Evolutionary conservation across 2,888 invertebrate species (phyloP), one percentile per base, ranked within the genome.

Genomic region (Archaeoteleia sp.): DNA sequence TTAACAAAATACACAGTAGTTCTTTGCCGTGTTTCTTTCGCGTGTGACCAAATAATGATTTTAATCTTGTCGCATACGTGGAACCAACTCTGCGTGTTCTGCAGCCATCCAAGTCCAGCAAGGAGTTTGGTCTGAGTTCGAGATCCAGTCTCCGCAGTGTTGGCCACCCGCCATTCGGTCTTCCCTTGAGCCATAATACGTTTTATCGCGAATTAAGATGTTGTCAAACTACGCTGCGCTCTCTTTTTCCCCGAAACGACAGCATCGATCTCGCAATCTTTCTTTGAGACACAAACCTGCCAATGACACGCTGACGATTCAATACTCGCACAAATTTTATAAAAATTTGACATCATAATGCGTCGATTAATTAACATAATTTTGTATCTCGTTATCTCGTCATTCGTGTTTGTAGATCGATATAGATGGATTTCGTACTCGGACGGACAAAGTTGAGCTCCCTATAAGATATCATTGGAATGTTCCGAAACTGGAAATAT

Each of bases 21-120:
- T 5, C 32, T 42, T 10, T 72, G 70, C 70, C 54, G 74, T 73
- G 72, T 77, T 73, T 71, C 71, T 72, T 75, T 77, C 77, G 77
- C 81, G 78, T 81, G 82, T 78, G 78, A 80, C 78, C 75, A 71
- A 79, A 73, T 77, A 66, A 67, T 77, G 82, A 79, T 80, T 80
- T 74, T 82, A 81, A 82, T 82, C 82, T 82, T 77, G 39, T 45
- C 35, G 9, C 35, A 51, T 27, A 51, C 29, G 39, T 39, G 43
- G 27, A 53, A 54, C 27, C 17, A 39, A 49, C 15, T 25, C 54
- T 54, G 57, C 57, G 57, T 57, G 57, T 57, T 45, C 46, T 40
- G 57, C 46, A 17, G 39, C 40, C 46, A 46, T 57, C 46, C 43
- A 32, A 46, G 17, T 40, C 29, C 57, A 23, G 20, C 23, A 29